Evolutionary conservation across 2,888 invertebrate species (phyloP).

Genomic region (Andrena bucephala): DNA sequence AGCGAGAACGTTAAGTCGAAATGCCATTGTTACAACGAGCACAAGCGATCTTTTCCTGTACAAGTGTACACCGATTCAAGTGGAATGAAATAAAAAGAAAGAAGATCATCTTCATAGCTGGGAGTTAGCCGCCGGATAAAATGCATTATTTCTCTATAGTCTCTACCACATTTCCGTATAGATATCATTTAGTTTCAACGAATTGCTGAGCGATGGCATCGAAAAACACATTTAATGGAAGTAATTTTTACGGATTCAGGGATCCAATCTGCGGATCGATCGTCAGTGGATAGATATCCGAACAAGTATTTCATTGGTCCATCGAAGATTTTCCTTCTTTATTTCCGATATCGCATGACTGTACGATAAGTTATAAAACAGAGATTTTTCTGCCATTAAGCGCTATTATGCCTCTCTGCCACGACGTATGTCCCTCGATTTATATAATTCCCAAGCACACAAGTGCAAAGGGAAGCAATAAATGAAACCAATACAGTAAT

Average conservation of each 20-base stretch:
- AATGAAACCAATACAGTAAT: not conserved
- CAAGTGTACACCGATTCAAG: conserved; percentile 11
- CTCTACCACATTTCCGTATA: not conserved
- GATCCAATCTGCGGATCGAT: conserved; percentile 1
- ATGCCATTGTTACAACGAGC: conserved; percentile 42
- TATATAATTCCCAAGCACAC: conserved; percentile 6
- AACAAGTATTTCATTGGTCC: conserved; percentile 29
- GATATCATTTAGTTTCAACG: not conserved
- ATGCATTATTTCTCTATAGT: not conserved
- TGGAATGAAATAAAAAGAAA: conserved; percentile 14
- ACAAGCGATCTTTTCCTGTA: conserved; percentile 14
- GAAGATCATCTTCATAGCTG: conserved; percentile 10
- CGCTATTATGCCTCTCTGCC: not conserved
- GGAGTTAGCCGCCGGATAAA: conserved; percentile 20
- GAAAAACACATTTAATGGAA: not conserved
- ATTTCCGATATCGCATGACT: conserved; percentile 25
- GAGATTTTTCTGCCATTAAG: conserved; percentile 8
- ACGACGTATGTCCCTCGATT: not conserved
- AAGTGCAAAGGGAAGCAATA: not conserved
- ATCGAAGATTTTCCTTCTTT: not conserved
- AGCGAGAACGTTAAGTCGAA: conserved; percentile 16
- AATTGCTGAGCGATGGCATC: not conserved
- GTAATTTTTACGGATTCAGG: not conserved
- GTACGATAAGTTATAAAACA: not conserved
- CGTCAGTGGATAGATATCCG: not conserved